Percentiles rank a stretch among this genome's conserved stretches.
Conservation (phyloP, 2,888 invertebrate genomes). For the Sarcophaga rosellei region DNA sequence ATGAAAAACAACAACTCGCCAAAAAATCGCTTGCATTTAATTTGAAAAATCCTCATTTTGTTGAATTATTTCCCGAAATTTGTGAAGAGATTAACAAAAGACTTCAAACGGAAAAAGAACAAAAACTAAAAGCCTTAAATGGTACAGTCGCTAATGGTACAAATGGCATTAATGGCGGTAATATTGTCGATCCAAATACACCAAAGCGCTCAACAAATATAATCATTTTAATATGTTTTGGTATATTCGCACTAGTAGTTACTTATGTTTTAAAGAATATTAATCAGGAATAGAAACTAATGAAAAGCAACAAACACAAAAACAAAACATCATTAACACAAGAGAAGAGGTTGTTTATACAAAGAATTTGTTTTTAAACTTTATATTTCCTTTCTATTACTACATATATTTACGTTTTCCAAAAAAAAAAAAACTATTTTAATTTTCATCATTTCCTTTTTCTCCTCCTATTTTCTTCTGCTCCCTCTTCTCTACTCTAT, state of each 20-base stretch:
- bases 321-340: background rate
- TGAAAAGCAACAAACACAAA: slow-evolving; percentile 30
- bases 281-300: slow-evolving; percentile 82
- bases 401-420: slow-evolving; percentile 70
- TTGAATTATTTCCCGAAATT: slow-evolving; percentile 96
- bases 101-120: slow-evolving; percentile 81
- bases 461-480: slow-evolving; percentile 36
- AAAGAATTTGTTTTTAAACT: slow-evolving; percentile 32
- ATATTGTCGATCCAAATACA: slow-evolving; percentile 58
- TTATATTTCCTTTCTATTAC: slow-evolving; percentile 65
- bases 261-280: slow-evolving; percentile 93
- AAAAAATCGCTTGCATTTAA: slow-evolving; percentile 94
- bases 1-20: slow-evolving; percentile 91
- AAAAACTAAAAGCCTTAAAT: slow-evolving; percentile 81
- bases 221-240: slow-evolving; percentile 93
- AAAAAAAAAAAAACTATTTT: slow-evolving; percentile 69
- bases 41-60: slow-evolving; percentile 93
- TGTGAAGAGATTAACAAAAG: slow-evolving; percentile 87
- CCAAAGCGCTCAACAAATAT: slow-evolving; percentile 83
- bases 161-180: slow-evolving; percentile 61
- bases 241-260: slow-evolving; percentile 95
- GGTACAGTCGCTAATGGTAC: slow-evolving; percentile 72
- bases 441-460: slow-evolving; percentile 31
- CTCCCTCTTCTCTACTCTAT: slow-evolving; percentile 66
- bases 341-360: slow-evolving; percentile 12